Evolutionary conservation across 2,113 vertebrate species (phyloP).

Genomic region (Glaucomys volans): DNA sequence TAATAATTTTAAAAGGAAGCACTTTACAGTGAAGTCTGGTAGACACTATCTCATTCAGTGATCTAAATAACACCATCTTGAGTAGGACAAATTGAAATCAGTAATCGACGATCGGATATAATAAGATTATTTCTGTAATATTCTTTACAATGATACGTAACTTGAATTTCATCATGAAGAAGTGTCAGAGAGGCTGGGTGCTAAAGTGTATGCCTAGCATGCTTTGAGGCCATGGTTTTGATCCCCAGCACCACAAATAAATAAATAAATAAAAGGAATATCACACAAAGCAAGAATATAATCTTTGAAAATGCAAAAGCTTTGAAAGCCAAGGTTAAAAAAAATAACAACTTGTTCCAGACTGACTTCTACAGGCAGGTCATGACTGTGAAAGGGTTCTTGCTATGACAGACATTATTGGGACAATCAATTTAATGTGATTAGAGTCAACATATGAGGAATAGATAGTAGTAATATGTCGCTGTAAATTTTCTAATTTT

Average conservation of each 20-base stretch:
- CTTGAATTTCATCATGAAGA: not conserved
- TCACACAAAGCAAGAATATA: not conserved
- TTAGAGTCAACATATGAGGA: not conserved
- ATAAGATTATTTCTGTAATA: not conserved
- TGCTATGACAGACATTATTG: not conserved
- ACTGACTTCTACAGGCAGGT: not conserved
- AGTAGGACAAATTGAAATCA: not conserved
- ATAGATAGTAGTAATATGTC: not conserved
- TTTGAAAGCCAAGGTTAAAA: not conserved
- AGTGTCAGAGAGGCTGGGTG: not conserved
- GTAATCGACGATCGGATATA: not conserved
- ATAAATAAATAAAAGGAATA: not conserved
- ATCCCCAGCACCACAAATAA: not conserved
- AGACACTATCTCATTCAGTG: not conserved
- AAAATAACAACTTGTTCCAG: not conserved
- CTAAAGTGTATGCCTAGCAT: not conserved
- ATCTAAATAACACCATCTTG: not conserved
- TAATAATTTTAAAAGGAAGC: not conserved
- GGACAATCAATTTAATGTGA: not conserved
- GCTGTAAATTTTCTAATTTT: not conserved
- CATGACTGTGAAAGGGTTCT: not conserved
- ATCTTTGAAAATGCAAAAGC: not conserved
- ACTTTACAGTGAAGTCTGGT: constrained; percentile 4
- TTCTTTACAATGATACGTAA: not conserved
- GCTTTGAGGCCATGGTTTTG: not conserved